A percentile compares a stretch with the other conserved stretches of the same genome.
Conservation (phyloP, 2,113 vertebrate genomes). For the Spilogale gracilis region DNA sequence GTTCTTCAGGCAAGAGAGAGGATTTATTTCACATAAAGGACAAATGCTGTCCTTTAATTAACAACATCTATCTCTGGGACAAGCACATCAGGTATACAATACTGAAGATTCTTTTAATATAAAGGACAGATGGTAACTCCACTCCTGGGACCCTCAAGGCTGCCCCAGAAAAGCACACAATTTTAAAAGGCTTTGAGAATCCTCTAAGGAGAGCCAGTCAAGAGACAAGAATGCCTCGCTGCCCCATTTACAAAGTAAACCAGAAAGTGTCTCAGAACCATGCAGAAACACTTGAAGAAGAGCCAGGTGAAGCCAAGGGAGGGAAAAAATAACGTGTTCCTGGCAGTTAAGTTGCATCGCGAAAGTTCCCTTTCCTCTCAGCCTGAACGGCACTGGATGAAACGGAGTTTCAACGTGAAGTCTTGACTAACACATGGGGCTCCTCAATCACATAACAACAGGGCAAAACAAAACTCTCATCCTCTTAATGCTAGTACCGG, state of each 20-base stretch:
- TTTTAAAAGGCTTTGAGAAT: conserved; percentile 88
- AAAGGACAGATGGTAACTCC: conserved; percentile 90
- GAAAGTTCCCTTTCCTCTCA: not conserved
- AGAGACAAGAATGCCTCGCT: conserved; percentile 71
- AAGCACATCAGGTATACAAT: conserved; percentile 89
- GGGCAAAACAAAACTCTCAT: not conserved
- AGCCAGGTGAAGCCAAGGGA: not conserved
- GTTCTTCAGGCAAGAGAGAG: conserved; percentile 45
- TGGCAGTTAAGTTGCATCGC: accelerated
- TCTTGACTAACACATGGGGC: not conserved
- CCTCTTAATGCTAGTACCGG: not conserved
- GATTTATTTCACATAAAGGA: conserved; percentile 85
- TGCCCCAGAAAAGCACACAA: conserved; percentile 86
- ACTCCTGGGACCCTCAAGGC: conserved; percentile 86
- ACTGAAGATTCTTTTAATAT: conserved; percentile 88
- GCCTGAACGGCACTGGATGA: not conserved
- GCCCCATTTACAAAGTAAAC: conserved; percentile 79
- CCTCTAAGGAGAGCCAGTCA: conserved; percentile 80
- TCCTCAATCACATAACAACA: not conserved
- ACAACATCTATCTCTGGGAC: conserved; percentile 90
- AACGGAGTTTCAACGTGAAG: not conserved
- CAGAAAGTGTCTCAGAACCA: conserved; percentile 70
- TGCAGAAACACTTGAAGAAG: conserved; percentile 51
- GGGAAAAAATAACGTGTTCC: not conserved
- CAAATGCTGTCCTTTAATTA: conserved; percentile 90